phyloP scores from a whole-genome alignment of 2,888 invertebrate genomes.

The Tenthredo distinguenda region DNA sequence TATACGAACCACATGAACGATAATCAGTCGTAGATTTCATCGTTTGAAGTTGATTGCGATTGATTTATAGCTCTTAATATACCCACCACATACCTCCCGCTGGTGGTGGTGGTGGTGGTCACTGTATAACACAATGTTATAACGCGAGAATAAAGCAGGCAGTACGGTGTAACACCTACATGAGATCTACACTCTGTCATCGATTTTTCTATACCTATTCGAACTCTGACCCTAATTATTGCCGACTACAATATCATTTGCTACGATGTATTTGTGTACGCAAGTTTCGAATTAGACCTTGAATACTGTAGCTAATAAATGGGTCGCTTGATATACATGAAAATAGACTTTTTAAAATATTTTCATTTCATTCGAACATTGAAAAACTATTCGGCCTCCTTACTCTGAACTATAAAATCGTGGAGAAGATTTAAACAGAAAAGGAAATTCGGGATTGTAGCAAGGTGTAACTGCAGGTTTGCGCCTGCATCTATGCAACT shows the following conservation, averaged over 20 bases:
- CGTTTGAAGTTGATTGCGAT: conserved; percentile 40
- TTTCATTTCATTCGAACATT: background rate
- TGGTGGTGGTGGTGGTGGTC: background rate
- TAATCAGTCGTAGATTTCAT: conserved; percentile 19
- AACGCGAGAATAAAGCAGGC: too few species aligned
- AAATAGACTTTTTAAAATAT: background rate
- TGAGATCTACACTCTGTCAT: background rate
- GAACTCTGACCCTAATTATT: background rate
- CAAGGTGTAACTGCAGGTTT: background rate
- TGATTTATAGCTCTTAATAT: conserved; percentile 32
- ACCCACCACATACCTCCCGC: background rate
- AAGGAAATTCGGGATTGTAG: background rate
- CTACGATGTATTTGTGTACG: background rate
- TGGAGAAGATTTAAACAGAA: background rate
- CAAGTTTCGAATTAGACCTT: background rate
- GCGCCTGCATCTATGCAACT: background rate
- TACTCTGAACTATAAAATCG: too few species aligned
- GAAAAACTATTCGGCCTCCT: too few species aligned
- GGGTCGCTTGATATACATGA: background rate
- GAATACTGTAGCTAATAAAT: background rate
- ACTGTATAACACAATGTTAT: too few species aligned
- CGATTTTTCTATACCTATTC: background rate
- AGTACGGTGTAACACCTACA: too few species aligned
- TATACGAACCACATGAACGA: conserved; percentile 14
- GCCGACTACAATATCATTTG: background rate